These are phyloP conservation scores for Lochmaea crataegi DNA, from an alignment of 2,888 invertebrate species.

Conservation along the genomic window DNA sequence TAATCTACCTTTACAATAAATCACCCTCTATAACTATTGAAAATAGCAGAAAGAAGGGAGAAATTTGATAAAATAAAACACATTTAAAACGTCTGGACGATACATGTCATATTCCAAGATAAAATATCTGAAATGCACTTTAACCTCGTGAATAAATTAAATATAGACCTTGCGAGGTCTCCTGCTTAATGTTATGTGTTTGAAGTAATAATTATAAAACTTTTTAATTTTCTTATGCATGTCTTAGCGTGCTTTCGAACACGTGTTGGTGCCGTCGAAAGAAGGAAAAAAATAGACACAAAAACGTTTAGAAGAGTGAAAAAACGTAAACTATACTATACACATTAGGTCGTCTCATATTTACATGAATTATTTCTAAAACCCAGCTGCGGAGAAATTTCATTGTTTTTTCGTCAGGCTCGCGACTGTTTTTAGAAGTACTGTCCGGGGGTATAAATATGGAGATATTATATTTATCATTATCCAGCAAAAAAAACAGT, in stretches of 20 bases:
- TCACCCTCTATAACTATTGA: no score
- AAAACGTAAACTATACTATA: conserved; percentile 47
- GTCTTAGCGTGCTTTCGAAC: conserved; percentile 46
- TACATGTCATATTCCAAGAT: not conserved
- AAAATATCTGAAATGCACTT: conserved; percentile 24
- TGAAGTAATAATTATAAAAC: conserved; percentile 34
- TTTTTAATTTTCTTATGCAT: conserved; percentile 38
- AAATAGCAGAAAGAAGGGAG: no score
- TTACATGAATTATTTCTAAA: conserved; percentile 52
- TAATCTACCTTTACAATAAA: no score
- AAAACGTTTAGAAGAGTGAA: conserved; percentile 46
- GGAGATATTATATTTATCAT: conserved; percentile 27
- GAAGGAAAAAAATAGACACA: conserved; percentile 43
- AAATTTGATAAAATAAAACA: no score
- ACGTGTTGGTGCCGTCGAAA: conserved; percentile 45
- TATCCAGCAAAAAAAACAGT: conserved; percentile 5
- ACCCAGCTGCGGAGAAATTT: conserved; percentile 50
- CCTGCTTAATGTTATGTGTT: conserved; percentile 28
- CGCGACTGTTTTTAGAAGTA: conserved; percentile 53
- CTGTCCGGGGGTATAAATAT: conserved; percentile 47
- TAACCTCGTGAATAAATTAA: conserved; percentile 39
- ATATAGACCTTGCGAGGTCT: conserved; percentile 41
- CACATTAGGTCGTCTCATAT: conserved; percentile 47
- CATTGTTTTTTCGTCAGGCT: conserved; percentile 52
- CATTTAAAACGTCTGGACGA: no score